These are phyloP conservation scores for Antennarius maculatus DNA, from an alignment of 2,797 vertebrate species.

Conservation along the genomic window DNA sequence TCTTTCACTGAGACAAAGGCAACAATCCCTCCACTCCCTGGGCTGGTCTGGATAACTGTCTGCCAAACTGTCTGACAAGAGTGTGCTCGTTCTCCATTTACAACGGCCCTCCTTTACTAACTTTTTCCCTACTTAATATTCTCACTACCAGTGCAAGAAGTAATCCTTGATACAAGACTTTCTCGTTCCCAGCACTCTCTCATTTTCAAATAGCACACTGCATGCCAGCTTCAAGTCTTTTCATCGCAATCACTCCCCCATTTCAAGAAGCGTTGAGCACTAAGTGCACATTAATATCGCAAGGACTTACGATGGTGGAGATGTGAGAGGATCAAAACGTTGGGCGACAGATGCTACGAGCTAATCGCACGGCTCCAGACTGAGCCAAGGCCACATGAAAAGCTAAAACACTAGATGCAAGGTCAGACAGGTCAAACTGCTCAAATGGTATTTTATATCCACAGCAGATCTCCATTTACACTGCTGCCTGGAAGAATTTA, in stretches of 20 bases:
- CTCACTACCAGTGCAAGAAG: slow-evolving; percentile 10
- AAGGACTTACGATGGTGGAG: slow-evolving; percentile 58
- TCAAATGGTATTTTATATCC: slow-evolving; percentile 61
- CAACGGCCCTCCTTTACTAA: slow-evolving; percentile 36
- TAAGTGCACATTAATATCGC: slow-evolving; percentile 54
- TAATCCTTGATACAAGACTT: slow-evolving; percentile 15
- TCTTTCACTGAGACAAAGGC: slow-evolving; percentile 66
- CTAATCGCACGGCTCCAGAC: slow-evolving; percentile 63
- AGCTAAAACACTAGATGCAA: slow-evolving; percentile 44
- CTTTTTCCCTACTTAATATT: slow-evolving; percentile 13
- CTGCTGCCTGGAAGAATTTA: slow-evolving; percentile 35
- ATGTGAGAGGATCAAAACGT: slow-evolving; percentile 66
- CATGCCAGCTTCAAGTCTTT: slow-evolving; percentile 9
- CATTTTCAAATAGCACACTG: slow-evolving; percentile 37
- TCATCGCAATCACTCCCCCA: slow-evolving; percentile 6
- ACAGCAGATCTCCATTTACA: slow-evolving; percentile 41
- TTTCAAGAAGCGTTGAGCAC: slow-evolving; percentile 28
- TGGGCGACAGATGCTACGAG: slow-evolving; percentile 70
- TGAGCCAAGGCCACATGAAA: slow-evolving; percentile 48
- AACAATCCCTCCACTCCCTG: slow-evolving; percentile 66
- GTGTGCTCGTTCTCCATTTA: slow-evolving; percentile 44
- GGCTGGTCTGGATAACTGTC: slow-evolving; percentile 56
- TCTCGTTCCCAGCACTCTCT: slow-evolving; percentile 19
- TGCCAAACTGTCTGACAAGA: slow-evolving; percentile 55
- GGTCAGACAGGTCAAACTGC: slow-evolving; percentile 72